Conservation (phyloP, 2,797 vertebrate genomes). For the Triplophysa bombifrons region DNA sequence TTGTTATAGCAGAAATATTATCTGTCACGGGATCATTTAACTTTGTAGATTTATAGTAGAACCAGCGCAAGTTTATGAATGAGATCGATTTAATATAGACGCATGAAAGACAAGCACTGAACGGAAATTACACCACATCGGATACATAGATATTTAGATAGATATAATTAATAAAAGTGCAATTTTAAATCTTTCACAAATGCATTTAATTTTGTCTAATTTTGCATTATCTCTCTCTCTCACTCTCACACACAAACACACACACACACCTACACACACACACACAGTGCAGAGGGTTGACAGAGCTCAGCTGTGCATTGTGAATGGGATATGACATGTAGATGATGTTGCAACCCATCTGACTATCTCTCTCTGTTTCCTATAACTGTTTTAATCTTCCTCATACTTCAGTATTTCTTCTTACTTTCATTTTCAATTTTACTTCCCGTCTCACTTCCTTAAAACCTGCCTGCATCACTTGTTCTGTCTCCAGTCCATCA, state of each 20-base stretch:
- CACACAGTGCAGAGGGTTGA: constrained; percentile 30
- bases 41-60: background rate
- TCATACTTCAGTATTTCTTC: background rate
- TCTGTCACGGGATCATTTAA: background rate
- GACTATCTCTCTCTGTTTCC: constrained; percentile 14
- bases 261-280: background rate
- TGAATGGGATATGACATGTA: constrained; percentile 54
- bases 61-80: background rate
- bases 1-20: background rate
- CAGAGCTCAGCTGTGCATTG: constrained; percentile 57
- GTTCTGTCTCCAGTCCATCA: constrained; percentile 9
- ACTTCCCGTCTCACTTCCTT: constrained; percentile 24
- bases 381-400: constrained; percentile 6
- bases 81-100: background rate
- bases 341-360: constrained; percentile 42
- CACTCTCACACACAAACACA: too few species aligned
- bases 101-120: background rate
- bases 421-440: background rate
- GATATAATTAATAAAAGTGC: background rate
- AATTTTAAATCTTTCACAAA: background rate
- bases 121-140: constrained; percentile 12
- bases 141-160: background rate
- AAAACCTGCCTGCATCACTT: background rate
- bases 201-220: constrained; percentile 19
- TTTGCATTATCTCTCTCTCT: background rate